These are phyloP conservation scores for Formica selysi DNA, from an alignment of 1,140 invertebrate species.

Conservation along the genomic window DNA sequence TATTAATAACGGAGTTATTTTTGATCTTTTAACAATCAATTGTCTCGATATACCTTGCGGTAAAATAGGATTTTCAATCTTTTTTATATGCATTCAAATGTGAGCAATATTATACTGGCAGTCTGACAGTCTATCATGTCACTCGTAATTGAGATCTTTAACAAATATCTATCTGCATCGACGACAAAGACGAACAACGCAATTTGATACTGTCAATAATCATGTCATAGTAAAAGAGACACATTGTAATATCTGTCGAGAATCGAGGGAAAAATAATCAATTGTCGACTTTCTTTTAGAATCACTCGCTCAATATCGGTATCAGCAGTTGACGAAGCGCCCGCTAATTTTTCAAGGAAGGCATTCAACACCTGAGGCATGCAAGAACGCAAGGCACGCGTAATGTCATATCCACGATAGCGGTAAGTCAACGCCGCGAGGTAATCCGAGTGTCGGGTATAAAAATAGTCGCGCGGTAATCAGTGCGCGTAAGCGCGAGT, in stretches of 20 bases:
- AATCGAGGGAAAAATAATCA: not conserved
- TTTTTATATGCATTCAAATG: not conserved
- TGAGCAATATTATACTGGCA: not conserved
- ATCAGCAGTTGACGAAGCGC: not conserved
- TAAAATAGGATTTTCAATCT: not conserved
- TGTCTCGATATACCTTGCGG: not conserved
- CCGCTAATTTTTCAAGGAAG: constrained; percentile 18
- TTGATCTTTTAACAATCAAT: not conserved
- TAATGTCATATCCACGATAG: constrained; percentile 28
- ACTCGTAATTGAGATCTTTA: not conserved
- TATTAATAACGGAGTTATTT: not conserved
- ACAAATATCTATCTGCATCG: constrained; percentile 2
- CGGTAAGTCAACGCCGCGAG: not conserved
- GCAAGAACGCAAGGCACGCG: constrained; percentile 28
- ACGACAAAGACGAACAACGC: not conserved
- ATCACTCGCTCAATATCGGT: not conserved
- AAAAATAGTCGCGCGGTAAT: constrained; percentile 47
- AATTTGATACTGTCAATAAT: not conserved
- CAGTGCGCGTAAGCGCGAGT: constrained; percentile 13
- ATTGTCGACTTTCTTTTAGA: not conserved
- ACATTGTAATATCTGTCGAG: not conserved
- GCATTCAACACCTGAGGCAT: constrained; percentile 38
- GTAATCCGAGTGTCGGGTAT: constrained; percentile 40
- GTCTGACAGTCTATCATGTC: not conserved
- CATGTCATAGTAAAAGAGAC: not conserved